Conservation (phyloP, 1,140 invertebrate species). For the Drosophila bipectinata region DNA sequence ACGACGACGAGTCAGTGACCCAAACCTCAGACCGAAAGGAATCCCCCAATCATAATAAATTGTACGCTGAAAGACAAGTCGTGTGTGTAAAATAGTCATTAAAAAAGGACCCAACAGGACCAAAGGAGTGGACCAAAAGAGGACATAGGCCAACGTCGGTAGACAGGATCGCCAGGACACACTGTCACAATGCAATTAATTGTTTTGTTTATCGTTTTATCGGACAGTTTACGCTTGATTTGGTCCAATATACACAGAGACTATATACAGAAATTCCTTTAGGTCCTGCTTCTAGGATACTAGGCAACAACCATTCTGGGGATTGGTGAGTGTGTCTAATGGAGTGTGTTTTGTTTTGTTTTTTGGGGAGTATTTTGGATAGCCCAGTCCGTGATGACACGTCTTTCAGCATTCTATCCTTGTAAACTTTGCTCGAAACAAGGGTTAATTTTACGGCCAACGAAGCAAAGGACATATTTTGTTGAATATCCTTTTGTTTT, state of each 20-base stretch:
- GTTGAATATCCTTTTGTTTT: not conserved
- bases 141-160: not conserved
- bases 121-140: constrained; percentile 41
- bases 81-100: constrained; percentile 81
- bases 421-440: constrained; percentile 1
- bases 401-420: not conserved
- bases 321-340: not conserved
- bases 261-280: constrained; percentile 20
- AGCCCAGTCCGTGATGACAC: not conserved
- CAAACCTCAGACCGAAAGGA: constrained; percentile 23
- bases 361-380: not conserved
- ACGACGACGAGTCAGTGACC: constrained; percentile 41
- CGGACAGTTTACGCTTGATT: constrained; percentile 76
- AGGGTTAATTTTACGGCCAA: not conserved
- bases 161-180: constrained; percentile 2
- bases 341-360: not conserved
- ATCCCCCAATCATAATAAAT: constrained; percentile 68
- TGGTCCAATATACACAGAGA: constrained; percentile 36
- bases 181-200: constrained; percentile 74
- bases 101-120: constrained; percentile 56
- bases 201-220: constrained; percentile 81
- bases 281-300: not conserved
- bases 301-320: not conserved
- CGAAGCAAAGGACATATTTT: not conserved
- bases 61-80: constrained; percentile 66